Percentiles rank a stretch among this genome's conserved stretches.
phyloP scores from a whole-genome alignment of 2,888 invertebrate species.

The Opisthograptis luteolata region DNA sequence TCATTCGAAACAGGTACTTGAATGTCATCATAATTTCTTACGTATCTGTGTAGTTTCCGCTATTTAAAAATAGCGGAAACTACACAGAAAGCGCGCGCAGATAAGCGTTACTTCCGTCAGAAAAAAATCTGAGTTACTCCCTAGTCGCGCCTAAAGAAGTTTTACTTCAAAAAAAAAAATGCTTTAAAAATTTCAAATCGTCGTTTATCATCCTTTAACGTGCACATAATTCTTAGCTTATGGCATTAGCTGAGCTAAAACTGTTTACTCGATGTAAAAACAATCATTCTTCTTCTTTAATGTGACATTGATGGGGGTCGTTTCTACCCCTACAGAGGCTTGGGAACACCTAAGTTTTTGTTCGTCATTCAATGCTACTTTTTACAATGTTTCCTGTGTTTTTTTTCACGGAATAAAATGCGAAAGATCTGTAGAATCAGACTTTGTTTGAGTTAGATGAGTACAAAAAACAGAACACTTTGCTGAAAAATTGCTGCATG shows the following conservation, averaged over 20 bases:
- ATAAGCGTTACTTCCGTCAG: no score
- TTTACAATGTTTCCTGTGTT: not conserved
- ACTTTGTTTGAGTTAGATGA: no score
- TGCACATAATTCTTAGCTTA: slow-evolving; percentile 14
- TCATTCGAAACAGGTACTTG: no score
- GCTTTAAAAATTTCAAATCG: not conserved
- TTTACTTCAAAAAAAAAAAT: not conserved
- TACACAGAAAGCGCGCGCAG: no score
- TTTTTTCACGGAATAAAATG: not conserved
- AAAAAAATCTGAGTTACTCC: no score
- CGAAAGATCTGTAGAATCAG: slow-evolving; percentile 39
- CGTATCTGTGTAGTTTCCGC: no score
- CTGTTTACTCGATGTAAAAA: slow-evolving; percentile 15
- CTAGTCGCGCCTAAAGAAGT: no score
- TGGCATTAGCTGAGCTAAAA: not conserved
- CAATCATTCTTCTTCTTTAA: slow-evolving; percentile 24
- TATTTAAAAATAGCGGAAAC: no score
- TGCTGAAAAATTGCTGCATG: no score
- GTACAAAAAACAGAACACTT: no score
- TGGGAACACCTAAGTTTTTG: slow-evolving; percentile 8
- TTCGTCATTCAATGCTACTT: slow-evolving; percentile 1
- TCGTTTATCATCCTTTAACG: slow-evolving; percentile 11
- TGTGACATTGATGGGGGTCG: slow-evolving; percentile 28
- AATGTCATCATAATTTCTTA: no score
- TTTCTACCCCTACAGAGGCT: not conserved